These are phyloP conservation scores for Erebia aethiops DNA, from an alignment of 2,888 invertebrate genomes.

Conservation along the genomic window DNA sequence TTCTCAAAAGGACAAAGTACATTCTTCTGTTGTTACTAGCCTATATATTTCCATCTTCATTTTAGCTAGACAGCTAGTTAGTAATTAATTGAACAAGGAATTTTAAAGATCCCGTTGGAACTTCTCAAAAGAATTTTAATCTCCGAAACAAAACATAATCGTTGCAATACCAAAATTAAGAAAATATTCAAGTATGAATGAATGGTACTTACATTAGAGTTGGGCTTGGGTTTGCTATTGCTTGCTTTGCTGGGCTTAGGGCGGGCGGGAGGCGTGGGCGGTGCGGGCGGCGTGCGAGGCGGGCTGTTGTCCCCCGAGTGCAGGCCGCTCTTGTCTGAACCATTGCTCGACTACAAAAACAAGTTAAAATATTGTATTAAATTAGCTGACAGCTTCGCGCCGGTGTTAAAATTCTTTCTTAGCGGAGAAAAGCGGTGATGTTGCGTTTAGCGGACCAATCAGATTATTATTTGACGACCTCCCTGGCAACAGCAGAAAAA, in stretches of 20 bases:
- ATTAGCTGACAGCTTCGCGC: too few relatives aligned
- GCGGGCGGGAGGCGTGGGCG: conserved; percentile 61
- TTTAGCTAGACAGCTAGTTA: too few relatives aligned
- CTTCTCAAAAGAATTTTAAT: too few relatives aligned
- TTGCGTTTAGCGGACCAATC: too few relatives aligned
- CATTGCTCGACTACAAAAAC: conserved; percentile 64
- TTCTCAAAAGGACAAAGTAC: too few relatives aligned
- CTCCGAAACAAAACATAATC: too few relatives aligned
- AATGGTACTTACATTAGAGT: conserved; percentile 54
- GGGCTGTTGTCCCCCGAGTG: conserved; percentile 64
- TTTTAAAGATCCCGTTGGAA: neutral
- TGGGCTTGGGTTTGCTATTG: conserved; percentile 56
- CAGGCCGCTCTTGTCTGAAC: conserved; percentile 61
- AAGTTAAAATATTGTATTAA: neutral
- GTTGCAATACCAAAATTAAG: neutral
- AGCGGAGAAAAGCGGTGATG: too few relatives aligned
- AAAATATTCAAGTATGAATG: neutral
- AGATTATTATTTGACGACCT: too few relatives aligned
- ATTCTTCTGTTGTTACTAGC: too few relatives aligned
- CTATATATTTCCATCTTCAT: too few relatives aligned
- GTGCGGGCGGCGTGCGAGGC: conserved; percentile 73
- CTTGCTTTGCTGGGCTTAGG: conserved; percentile 54
- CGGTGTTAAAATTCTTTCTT: too few relatives aligned
- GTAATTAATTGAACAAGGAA: neutral
- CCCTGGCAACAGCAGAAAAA: too few relatives aligned